Evolutionary conservation across 2,888 invertebrate genomes (phyloP).

Genomic region (Agelastica alni): DNA sequence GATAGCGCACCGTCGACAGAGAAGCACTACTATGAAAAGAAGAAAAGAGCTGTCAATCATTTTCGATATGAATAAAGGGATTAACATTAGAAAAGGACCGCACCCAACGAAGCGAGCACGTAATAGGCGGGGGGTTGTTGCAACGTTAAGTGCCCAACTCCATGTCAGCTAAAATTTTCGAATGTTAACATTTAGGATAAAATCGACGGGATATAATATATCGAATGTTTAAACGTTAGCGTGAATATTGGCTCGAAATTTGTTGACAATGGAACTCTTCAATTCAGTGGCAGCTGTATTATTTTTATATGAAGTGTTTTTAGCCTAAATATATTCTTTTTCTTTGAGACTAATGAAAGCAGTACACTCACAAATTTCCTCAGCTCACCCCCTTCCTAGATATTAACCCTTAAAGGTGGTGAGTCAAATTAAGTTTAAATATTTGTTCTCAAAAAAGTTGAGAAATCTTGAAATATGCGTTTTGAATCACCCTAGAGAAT

Average conservation of each 20-base stretch:
- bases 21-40: conserved; percentile 21
- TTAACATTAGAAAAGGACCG: conserved; percentile 54
- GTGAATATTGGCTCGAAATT: conserved; percentile 40
- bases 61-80: conserved; percentile 47
- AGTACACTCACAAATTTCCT: too few relatives aligned
- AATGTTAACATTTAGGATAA: conserved; percentile 44
- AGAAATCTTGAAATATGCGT: too few relatives aligned
- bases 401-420: too few relatives aligned
- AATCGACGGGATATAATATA: conserved; percentile 48
- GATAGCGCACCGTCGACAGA: neutral
- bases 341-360: too few relatives aligned
- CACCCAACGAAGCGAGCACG: conserved; percentile 23
- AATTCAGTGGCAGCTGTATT: neutral
- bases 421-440: too few relatives aligned
- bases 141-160: conserved; percentile 55
- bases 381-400: too few relatives aligned
- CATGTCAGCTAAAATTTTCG: conserved; percentile 51
- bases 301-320: too few relatives aligned
- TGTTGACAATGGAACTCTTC: neutral
- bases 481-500: too few relatives aligned
- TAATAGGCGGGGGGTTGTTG: conserved; percentile 37
- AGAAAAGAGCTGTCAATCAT: conserved; percentile 54
- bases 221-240: conserved; percentile 24
- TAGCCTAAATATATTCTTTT: too few relatives aligned
- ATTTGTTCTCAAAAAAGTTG: too few relatives aligned